These are phyloP conservation scores for Tenthredo mesomela DNA, from an alignment of 2,888 invertebrate species.

Conservation along the genomic window DNA sequence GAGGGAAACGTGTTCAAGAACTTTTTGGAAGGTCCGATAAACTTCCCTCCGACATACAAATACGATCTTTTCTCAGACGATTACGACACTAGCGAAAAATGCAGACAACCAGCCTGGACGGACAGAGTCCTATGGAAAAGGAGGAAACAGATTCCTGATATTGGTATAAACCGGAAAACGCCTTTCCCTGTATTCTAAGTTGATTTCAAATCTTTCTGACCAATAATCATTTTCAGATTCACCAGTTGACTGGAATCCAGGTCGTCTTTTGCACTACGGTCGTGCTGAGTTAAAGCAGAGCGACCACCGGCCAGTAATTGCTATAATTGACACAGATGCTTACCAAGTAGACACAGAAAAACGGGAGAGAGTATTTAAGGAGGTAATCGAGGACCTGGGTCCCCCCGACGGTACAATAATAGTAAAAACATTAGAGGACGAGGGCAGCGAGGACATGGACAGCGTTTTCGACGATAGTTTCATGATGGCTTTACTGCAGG, in stretches of 20 bases:
- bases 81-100: conserved; percentile 99
- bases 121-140: conserved; percentile 97
- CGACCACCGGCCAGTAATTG: conserved; percentile 97
- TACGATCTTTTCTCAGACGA: conserved; percentile 99
- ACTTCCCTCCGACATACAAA: conserved; percentile 98
- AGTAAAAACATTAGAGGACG: conserved; percentile 82
- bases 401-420: conserved; percentile 97
- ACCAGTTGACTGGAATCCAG: conserved; percentile 85
- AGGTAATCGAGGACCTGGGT: conserved; percentile 92
- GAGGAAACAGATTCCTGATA: conserved; percentile 86
- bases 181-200: background rate
- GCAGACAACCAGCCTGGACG: conserved; percentile 98
- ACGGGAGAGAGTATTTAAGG: conserved; percentile 90
- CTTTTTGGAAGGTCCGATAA: conserved; percentile 94
- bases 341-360: conserved; percentile 88
- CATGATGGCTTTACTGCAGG: conserved; percentile 89
- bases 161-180: conserved; percentile 77
- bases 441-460: conserved; percentile 78
- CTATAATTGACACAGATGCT: conserved; percentile 93
- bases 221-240: conserved; percentile 65
- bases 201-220: background rate
- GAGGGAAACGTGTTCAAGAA: conserved; percentile 93
- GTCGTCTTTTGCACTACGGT: conserved; percentile 93
- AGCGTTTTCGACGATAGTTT: conserved; percentile 90
- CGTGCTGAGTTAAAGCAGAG: conserved; percentile 97